Percentiles rank a stretch among this genome's conserved stretches.
These are phyloP conservation scores for Ladona fulva DNA, from an alignment of 1,140 invertebrate species.

Conservation along the genomic window DNA sequence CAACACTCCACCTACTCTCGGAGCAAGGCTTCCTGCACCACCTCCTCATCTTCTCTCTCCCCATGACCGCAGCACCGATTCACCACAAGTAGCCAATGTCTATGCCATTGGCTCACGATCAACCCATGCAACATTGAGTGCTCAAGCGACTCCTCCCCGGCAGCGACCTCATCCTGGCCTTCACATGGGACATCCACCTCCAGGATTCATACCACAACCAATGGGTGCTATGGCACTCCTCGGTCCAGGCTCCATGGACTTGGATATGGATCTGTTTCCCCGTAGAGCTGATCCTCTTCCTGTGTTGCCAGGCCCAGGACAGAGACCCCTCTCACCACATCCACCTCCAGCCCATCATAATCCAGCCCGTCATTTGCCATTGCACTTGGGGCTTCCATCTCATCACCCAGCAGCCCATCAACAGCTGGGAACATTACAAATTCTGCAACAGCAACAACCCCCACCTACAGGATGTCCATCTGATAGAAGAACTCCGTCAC, in stretches of 20 bases:
- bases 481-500: background rate
- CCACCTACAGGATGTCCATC: background rate
- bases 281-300: background rate
- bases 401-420: slow-evolving; percentile 32
- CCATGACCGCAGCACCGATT: slow-evolving; percentile 61
- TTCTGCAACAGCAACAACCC: background rate
- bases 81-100: slow-evolving; percentile 58
- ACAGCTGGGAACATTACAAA: background rate
- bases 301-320: background rate
- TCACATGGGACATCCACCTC: background rate
- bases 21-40: slow-evolving; percentile 22
- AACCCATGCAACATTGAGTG: slow-evolving; percentile 15
- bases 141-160: slow-evolving; percentile 12
- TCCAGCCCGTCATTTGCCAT: slow-evolving; percentile 37
- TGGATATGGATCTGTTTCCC: background rate
- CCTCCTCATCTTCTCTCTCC: slow-evolving; percentile 52
- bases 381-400: slow-evolving; percentile 30
- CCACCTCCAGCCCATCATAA: slow-evolving; percentile 55
- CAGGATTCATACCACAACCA: background rate
- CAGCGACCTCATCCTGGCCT: slow-evolving; percentile 14
- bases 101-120: slow-evolving; percentile 39
- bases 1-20: background rate
- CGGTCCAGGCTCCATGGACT: background rate
- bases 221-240: background rate
- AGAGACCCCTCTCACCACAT: slow-evolving; percentile 29